These are phyloP conservation scores for Hemithea aestivaria DNA, from an alignment of 2,888 invertebrate species.

Conservation along the genomic window DNA sequence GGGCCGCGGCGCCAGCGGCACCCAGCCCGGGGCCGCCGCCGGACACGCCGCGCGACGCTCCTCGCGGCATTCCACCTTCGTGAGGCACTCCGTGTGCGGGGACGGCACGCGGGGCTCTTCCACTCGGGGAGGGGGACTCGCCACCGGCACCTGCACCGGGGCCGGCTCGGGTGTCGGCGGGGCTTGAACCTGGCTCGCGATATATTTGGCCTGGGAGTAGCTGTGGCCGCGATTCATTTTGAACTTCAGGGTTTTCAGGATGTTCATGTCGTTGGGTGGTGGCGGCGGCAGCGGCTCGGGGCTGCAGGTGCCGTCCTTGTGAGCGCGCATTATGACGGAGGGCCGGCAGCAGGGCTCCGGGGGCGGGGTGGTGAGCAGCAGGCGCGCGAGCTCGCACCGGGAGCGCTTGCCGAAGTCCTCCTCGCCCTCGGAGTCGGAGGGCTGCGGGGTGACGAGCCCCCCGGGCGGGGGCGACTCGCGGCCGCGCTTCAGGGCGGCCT, in stretches of 20 bases:
- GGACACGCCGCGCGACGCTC: conserved; percentile 16
- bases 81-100: conserved; percentile 18
- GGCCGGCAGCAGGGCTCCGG: conserved; percentile 75
- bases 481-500: conserved; percentile 59
- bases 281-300: conserved; percentile 62
- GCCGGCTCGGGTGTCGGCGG: conserved; percentile 33
- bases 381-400: conserved; percentile 74
- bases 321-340: conserved; percentile 92
- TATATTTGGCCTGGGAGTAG: conserved; percentile 80
- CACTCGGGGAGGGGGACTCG: conserved; percentile 35
- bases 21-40: conserved; percentile 53
- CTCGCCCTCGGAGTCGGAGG: conserved; percentile 91
- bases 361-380: conserved; percentile 77
- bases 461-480: conserved; percentile 51
- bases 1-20: conserved; percentile 69
- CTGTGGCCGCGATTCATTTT: conserved; percentile 84
- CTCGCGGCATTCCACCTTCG: conserved; percentile 14
- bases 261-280: conserved; percentile 72
- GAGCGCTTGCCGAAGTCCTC: conserved; percentile 70
- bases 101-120: conserved; percentile 43
- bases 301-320: conserved; percentile 87
- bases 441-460: conserved; percentile 87
- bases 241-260: conserved; percentile 84
- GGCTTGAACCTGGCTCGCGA: conserved; percentile 61
- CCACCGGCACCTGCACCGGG: conserved; percentile 53